Evolutionary conservation across 2,113 vertebrate species (phyloP).

Genomic region (Nycticebus coucang): DNA sequence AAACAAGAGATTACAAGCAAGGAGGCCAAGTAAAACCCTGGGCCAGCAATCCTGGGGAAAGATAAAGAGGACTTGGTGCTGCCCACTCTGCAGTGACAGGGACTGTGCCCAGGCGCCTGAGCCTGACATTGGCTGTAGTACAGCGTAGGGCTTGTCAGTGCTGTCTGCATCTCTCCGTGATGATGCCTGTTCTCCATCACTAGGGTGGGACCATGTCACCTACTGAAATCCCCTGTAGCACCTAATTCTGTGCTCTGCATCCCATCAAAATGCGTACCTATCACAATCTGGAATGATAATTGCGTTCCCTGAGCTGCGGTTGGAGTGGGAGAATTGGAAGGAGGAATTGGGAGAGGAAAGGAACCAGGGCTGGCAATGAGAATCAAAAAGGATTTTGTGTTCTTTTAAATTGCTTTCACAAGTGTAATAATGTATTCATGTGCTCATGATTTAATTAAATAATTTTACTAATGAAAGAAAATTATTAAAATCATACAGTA

Average conservation of each 20-base stretch:
- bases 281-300: neutral
- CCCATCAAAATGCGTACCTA: neutral
- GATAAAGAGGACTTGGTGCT: neutral
- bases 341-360: neutral
- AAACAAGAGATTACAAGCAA: conserved; percentile 13
- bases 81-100: neutral
- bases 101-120: neutral
- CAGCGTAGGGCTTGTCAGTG: neutral
- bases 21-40: neutral
- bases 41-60: neutral
- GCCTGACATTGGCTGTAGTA: neutral
- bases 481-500: neutral
- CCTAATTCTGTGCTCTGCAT: neutral
- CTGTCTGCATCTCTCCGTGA: neutral
- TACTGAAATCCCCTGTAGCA: neutral
- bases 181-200: neutral
- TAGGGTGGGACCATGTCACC: neutral
- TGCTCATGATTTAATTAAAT: neutral
- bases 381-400: neutral
- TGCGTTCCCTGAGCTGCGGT: neutral
- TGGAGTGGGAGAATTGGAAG: neutral
- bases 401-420: neutral
- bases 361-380: neutral
- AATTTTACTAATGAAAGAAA: conserved; percentile 25
- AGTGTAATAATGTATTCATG: neutral